Base-by-base conservation (phyloP, 2,113 vertebrate genomes). In the Upupa epops region DNA sequence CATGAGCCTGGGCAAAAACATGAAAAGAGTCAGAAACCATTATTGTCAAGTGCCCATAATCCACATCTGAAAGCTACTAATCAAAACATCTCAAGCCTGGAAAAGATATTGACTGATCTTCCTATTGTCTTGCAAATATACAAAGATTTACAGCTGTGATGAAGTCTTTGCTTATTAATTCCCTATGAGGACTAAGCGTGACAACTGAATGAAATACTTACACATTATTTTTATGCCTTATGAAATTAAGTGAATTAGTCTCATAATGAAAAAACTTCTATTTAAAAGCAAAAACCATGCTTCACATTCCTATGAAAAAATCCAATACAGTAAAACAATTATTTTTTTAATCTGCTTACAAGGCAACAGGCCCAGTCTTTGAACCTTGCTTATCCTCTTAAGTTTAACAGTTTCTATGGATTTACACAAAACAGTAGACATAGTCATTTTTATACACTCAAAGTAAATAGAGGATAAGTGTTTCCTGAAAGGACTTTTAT, bases 211-310 rank as follows among this genome's bases (percentile, higher is more conserved):
- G 58, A 86, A 85, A 76, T 73, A 74, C 20, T 72, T 20, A 6
- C 68, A 58, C 21, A 7, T 81, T 91, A 81, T 94, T 95, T 88
- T 77, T n/a, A 69, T 72, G 75, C 58, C 78, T 82, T 92, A 51
- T 26, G 70, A 59, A 73, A 93, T 63, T 94, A 61, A 87, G 28
- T 79, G 46, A 71, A 73, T 82, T 79, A 69, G 37, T 46, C 22
- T 73, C 90, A 83, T 88, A 36, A 86, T 52, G n/a, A 81, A 92
- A 83, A 95, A 75, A 13, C 10, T 66, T 76, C 46, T 54, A 59
- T 36, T 84, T 9, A 8, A 74, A 92, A 88, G 46, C 22, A 34
- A 71, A 59, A 68, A 28, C 2, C 15, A 25, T n/a, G n/a, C 40
- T 69, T 83, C 25, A 72, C 25, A 63, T 49, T 65, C 40, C 32